Percentiles rank a stretch among this genome's conserved stretches.
phyloP scores from a whole-genome alignment of 1,140 invertebrate species.

The Musca vetustissima region DNA sequence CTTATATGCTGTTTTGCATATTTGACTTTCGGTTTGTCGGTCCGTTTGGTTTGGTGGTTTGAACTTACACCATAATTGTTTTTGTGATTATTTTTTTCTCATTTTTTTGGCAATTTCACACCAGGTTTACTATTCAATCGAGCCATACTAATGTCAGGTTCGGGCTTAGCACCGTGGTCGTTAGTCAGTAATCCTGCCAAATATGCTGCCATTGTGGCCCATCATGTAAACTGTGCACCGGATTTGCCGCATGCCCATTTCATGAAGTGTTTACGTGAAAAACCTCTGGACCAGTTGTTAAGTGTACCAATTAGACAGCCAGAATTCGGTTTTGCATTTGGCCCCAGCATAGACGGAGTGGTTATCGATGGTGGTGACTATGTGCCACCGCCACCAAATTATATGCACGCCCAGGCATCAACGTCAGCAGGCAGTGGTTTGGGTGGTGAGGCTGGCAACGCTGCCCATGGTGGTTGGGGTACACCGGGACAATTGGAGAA shows the following conservation, averaged over 20 bases:
- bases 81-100: not conserved
- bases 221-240: constrained; percentile 83
- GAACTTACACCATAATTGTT: not conserved
- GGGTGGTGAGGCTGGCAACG: constrained; percentile 50
- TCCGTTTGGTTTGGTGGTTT: not conserved
- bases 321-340: constrained; percentile 84
- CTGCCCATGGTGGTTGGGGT: constrained; percentile 52
- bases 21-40: too few relatives aligned
- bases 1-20: too few relatives aligned
- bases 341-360: constrained; percentile 88
- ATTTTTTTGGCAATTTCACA: not conserved
- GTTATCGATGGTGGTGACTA: constrained; percentile 60
- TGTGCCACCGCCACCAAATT: constrained; percentile 47
- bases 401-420: constrained; percentile 44
- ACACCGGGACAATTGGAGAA: constrained; percentile 51
- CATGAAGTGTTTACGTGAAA: constrained; percentile 80
- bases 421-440: constrained; percentile 44
- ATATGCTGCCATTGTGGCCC: constrained; percentile 83
- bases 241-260: constrained; percentile 71
- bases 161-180: constrained; percentile 91
- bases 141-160: constrained; percentile 92
- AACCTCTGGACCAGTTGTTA: constrained; percentile 71
- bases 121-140: constrained; percentile 88
- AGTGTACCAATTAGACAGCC: constrained; percentile 76
- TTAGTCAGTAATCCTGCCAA: constrained; percentile 82